Evolutionary conservation across 2,888 invertebrate species (phyloP), one percentile per base, ranked within the genome.

Genomic region (Idaea dimidiata): DNA sequence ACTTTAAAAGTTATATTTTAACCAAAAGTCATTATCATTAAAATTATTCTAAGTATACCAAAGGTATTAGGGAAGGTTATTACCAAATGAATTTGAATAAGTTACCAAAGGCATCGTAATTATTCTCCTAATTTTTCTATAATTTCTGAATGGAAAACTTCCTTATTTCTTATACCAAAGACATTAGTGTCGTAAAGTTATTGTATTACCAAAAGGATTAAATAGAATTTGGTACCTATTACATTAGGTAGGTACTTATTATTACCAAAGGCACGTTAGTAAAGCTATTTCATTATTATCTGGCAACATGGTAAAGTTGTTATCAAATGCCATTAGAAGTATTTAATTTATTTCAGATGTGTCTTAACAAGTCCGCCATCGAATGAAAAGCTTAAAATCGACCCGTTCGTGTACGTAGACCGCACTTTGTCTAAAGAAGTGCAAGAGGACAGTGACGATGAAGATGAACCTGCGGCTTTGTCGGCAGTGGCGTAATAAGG

Each of bases 351-450:
- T 72, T 78, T 10, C 81, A 96, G 96, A 72, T 95, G 95, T 69
- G 75, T 94, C 8, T 78, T 96, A 59, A 86, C 88, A 65, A 94
- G 95, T 75, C 94, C 94, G 0, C 95, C 95, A 5, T 94, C 95
- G 6, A 75, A 82, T 31, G 97, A 96, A 80, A 93, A 88, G 71
- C 87, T 97, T 0, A 96, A 95, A 84, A 93, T 97, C 18, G 94
- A 96, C 82, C 94, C 94, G 2, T 94, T 94, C 70, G 78, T 91
- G 0, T 91, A 90, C 69, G 88, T 94, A 0, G 88, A 88, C 1
- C 80, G 82, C 32, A 84, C 81, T 8, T 62, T 91, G 1, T 73
- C 86, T 6, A 86, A 85, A 60, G 86, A 87, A 61, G 86, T 86
- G 1, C 88, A 85, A 70, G 88, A 88, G 16, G 93, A 93, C 7